Base-by-base conservation (phyloP, 2,888 invertebrate species). In the Scelioninae gen. 1 region DNA sequence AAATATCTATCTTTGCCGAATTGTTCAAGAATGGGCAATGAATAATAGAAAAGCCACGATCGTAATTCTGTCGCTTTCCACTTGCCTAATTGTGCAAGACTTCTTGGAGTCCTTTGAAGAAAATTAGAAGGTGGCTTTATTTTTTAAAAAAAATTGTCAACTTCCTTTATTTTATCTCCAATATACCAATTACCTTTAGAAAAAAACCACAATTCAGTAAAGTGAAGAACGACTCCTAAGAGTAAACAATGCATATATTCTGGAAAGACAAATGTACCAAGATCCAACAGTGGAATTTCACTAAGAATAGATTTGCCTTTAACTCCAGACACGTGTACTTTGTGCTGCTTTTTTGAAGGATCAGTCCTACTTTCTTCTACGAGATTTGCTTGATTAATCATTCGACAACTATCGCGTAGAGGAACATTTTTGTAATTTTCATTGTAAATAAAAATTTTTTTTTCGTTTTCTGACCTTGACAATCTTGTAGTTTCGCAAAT, bases 191-290 rank as follows among this genome's bases (percentile, higher is more conserved):
- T 8, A n/a, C 71, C 71, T 51, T 45, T 32, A 2, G 15, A 23
- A 29, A 15, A 49, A 10, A 58, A 13, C 71, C 58, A 60, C 6
- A 71, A 7, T 15, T 16, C 0, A 3, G 34, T 29, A 5, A 75
- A 16, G 29, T 10, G 49, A 9, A 16, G 38, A 0, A 62, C 62
- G 10, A 62, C 51, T 10, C 72, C 69, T 23, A 71, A 34, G 0
- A 71, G 15, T 0, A 71, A 8, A 5, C 15, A 63, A 53, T 62
- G 72, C 62, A 72, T 72, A 13, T 72, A 62, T 63, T 72, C 62
- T 7, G 72, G 63, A 5, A 32, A 43, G 0, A 55, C 34, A 49
- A 9, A 62, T 5, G 0, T 53, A 10, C 62, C 23, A 9, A 71
- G n/a, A 16, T 58, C 71, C 15, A 60, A 13, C 31, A 69, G 29